Conservation (phyloP, 2,113 vertebrate genomes). For the Tretioscincus oriximinensis region DNA sequence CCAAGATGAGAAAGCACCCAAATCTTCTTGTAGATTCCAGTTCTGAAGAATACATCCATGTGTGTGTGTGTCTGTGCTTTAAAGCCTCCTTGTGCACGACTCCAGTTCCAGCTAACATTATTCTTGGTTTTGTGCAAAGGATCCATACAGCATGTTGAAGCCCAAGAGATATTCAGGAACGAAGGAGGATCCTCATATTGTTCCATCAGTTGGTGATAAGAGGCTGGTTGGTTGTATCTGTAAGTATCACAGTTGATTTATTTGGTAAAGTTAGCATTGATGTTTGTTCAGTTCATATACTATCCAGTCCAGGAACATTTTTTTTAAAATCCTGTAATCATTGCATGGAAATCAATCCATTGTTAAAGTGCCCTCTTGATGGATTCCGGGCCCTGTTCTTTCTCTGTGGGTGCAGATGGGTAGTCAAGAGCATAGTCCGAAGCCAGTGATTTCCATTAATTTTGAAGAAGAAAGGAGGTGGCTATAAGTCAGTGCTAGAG, state of each 20-base stretch:
- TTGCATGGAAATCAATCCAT: not conserved
- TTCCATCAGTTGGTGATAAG: constrained; percentile 63
- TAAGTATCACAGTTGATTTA: not conserved
- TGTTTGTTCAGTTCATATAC: not conserved
- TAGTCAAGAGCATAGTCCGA: not conserved
- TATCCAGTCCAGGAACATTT: not conserved
- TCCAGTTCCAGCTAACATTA: accelerated
- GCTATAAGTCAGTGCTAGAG: no score
- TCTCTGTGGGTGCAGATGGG: not conserved
- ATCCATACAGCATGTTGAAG: constrained; percentile 67
- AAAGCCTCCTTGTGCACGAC: not conserved
- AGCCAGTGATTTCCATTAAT: no score
- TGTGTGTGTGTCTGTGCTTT: not conserved
- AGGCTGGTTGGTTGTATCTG: constrained; percentile 73
- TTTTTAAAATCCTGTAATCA: not conserved
- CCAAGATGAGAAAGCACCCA: not conserved
- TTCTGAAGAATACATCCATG: not conserved
- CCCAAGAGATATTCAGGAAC: constrained; percentile 66
- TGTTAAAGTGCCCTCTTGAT: no score
- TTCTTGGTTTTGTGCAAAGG: constrained; percentile 44
- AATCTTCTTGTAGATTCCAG: not conserved
- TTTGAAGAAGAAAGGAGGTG: no score
- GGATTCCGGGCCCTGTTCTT: no score
- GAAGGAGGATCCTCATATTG: constrained; percentile 72
- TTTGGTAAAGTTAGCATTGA: not conserved